A percentile compares a stretch with the other conserved stretches of the same genome.
Conservation (phyloP, 2,113 vertebrate genomes). For the Daphoenositta chrysoptera region DNA sequence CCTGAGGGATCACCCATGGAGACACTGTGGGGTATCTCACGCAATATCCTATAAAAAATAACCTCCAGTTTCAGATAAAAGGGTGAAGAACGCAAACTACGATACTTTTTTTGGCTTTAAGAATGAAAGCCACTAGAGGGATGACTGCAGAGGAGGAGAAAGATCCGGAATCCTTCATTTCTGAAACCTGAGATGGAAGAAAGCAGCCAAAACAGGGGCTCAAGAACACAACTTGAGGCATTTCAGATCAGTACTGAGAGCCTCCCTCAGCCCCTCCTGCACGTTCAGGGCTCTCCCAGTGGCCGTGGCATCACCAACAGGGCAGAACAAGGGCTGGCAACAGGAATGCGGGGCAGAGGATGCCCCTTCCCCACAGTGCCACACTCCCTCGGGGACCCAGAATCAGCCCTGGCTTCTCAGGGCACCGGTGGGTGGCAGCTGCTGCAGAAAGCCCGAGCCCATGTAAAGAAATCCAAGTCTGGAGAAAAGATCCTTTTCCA, state of each 20-base stretch:
- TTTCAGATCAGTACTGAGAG: background rate
- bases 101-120: background rate
- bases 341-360: background rate
- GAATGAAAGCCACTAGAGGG: background rate
- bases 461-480: background rate
- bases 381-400: background rate
- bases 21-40: accelerated
- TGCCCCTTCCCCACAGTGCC: background rate
- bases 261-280: background rate
- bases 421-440: background rate
- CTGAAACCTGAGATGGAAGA: background rate
- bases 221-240: background rate
- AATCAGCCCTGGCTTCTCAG: background rate
- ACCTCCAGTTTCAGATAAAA: background rate
- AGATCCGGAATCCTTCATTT: background rate
- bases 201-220: background rate
- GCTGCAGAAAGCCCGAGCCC: background rate
- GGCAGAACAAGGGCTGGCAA: background rate
- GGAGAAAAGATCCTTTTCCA: background rate
- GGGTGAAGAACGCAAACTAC: accelerated
- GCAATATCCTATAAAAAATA: too few species aligned
- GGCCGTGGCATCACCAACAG: background rate
- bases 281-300: accelerated
- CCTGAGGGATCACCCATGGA: background rate
- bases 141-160: background rate